These are phyloP conservation scores for Gymnocypris eckloni DNA, from an alignment of 2,797 vertebrate species.

Conservation along the genomic window DNA sequence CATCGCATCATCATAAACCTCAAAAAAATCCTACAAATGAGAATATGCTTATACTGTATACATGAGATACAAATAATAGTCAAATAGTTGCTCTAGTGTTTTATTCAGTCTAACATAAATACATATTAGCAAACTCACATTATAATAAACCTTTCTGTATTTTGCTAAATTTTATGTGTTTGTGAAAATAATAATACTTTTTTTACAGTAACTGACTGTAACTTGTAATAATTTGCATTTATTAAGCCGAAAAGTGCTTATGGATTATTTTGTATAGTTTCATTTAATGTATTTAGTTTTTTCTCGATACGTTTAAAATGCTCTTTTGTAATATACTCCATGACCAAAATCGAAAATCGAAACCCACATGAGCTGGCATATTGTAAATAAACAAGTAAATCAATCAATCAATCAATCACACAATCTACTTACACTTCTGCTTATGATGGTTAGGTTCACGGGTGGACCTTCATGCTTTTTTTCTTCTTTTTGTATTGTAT, in stretches of 20 bases:
- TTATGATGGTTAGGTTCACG: neutral
- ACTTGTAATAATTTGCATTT: too few relatives aligned
- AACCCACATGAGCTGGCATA: too few relatives aligned
- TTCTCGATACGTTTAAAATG: too few relatives aligned
- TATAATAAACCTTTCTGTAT: neutral
- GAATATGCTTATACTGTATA: neutral
- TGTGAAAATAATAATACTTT: neutral
- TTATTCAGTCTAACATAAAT: neutral
- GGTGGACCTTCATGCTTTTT: neutral
- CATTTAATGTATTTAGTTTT: too few relatives aligned
- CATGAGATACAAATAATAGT: neutral
- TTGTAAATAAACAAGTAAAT: neutral
- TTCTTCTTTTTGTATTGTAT: neutral
- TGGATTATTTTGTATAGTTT: neutral
- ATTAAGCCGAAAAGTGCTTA: neutral
- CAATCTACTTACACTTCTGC: too few relatives aligned
- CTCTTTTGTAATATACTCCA: neutral
- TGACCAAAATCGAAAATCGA: conserved; percentile 32
- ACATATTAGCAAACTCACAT: neutral
- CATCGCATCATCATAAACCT: neutral
- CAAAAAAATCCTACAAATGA: too few relatives aligned
- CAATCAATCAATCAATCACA: too few relatives aligned
- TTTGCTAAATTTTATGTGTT: neutral
- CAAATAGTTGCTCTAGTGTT: neutral
- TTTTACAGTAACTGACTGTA: neutral